phyloP scores from a whole-genome alignment of 2,888 invertebrate species.

The Pasiphila rectangulata region DNA sequence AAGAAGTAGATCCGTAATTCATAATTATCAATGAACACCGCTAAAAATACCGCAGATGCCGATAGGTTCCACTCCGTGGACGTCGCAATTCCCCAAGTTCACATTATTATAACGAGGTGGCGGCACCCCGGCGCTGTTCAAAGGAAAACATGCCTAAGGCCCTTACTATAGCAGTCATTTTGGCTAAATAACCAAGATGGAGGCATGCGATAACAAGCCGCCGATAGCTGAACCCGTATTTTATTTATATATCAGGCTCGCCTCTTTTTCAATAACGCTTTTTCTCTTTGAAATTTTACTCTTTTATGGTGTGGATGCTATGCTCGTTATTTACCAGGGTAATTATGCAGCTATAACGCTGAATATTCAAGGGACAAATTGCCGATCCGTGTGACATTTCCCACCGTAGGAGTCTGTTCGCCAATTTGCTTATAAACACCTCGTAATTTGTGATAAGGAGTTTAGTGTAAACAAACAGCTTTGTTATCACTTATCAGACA shows the following conservation, averaged over 20 bases:
- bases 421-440: constrained; percentile 6
- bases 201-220: constrained; percentile 81
- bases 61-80: constrained; percentile 64
- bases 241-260: constrained; percentile 79
- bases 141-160: constrained; percentile 77
- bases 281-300: constrained; percentile 76
- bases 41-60: constrained; percentile 41
- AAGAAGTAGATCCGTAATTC: constrained; percentile 17
- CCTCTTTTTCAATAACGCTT: constrained; percentile 80
- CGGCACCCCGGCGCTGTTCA: constrained; percentile 65
- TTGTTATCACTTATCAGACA: constrained; percentile 1
- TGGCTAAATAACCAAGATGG: constrained; percentile 73
- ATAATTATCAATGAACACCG: constrained; percentile 35
- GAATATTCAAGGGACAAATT: constrained; percentile 70
- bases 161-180: constrained; percentile 71
- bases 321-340: constrained; percentile 73
- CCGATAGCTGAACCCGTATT: constrained; percentile 81
- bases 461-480: constrained; percentile 1
- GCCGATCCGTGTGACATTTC: constrained; percentile 55
- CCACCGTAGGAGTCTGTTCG: constrained; percentile 35
- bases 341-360: constrained; percentile 70
- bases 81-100: constrained; percentile 76
- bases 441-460: background rate
- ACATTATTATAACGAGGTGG: constrained; percentile 80
- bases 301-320: constrained; percentile 71